phyloP scores from a whole-genome alignment of 2,113 vertebrate genomes.

The Laterallus jamaicensis region DNA sequence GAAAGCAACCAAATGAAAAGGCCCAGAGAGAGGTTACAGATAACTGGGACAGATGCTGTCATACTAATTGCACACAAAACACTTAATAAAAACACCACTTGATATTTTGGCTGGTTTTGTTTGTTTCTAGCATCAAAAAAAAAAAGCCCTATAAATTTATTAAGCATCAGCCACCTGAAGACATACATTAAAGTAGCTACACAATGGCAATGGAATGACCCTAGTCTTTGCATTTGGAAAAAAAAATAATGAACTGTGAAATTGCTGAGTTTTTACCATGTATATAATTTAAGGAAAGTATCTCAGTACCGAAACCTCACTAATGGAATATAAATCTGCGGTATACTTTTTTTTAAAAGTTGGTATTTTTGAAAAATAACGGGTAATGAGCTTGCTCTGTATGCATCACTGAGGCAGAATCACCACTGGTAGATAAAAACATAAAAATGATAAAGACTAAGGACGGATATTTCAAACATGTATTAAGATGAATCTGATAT shows the following conservation, averaged over 20 bases:
- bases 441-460: background rate
- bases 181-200: background rate
- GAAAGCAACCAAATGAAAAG: background rate
- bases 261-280: background rate
- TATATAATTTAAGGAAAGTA: background rate
- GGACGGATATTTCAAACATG: background rate
- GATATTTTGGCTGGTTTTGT: background rate
- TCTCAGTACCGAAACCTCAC: background rate
- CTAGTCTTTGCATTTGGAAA: background rate
- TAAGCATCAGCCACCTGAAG: background rate
- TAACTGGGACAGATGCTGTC: background rate
- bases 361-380: background rate
- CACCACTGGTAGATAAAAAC: background rate
- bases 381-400: background rate
- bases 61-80: background rate
- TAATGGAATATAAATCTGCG: background rate
- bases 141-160: background rate
- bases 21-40: background rate
- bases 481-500: background rate
- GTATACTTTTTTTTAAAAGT: rapidly evolving
- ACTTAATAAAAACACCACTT: background rate
- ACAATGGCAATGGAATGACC: background rate
- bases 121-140: background rate
- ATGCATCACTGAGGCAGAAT: background rate
- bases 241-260: background rate